These are phyloP conservation scores for Ormyrus rosae DNA, from an alignment of 2,888 invertebrate species.

Conservation along the genomic window DNA sequence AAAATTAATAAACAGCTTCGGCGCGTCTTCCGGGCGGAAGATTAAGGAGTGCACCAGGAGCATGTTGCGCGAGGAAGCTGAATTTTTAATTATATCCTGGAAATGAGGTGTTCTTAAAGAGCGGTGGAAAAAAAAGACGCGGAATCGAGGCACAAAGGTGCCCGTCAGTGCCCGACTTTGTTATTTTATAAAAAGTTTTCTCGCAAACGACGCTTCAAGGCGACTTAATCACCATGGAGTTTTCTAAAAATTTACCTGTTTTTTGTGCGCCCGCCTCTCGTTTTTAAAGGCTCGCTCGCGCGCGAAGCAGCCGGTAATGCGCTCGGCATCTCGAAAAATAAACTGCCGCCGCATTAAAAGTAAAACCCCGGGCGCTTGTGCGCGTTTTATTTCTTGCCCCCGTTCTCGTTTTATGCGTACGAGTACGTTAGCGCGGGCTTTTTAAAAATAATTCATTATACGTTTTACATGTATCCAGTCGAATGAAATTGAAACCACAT, in stretches of 20 bases:
- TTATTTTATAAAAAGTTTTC: constrained; percentile 44
- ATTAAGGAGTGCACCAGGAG: background rate
- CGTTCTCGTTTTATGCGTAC: no score
- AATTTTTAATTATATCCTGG: constrained; percentile 44
- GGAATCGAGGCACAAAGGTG: constrained; percentile 20
- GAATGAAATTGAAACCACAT: no score
- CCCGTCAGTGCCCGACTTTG: constrained; percentile 10
- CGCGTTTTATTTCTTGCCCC: no score
- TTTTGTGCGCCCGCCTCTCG: no score
- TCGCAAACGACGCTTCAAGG: background rate
- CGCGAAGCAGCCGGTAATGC: background rate
- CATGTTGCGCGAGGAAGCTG: background rate
- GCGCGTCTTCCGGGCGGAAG: background rate
- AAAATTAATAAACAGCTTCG: constrained; percentile 44
- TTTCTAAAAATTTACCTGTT: background rate
- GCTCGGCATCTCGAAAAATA: background rate
- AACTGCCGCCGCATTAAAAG: no score
- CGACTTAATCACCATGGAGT: constrained; percentile 6
- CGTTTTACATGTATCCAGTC: no score
- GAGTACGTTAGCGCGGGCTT: no score
- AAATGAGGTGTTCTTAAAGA: constrained; percentile 15
- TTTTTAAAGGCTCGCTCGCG: background rate
- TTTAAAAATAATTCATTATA: no score
- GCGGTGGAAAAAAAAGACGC: background rate
- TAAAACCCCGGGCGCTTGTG: no score